These are phyloP conservation scores for Drosophila novamexicana DNA, from an alignment of 1,140 invertebrate genomes.

Conservation along the genomic window DNA sequence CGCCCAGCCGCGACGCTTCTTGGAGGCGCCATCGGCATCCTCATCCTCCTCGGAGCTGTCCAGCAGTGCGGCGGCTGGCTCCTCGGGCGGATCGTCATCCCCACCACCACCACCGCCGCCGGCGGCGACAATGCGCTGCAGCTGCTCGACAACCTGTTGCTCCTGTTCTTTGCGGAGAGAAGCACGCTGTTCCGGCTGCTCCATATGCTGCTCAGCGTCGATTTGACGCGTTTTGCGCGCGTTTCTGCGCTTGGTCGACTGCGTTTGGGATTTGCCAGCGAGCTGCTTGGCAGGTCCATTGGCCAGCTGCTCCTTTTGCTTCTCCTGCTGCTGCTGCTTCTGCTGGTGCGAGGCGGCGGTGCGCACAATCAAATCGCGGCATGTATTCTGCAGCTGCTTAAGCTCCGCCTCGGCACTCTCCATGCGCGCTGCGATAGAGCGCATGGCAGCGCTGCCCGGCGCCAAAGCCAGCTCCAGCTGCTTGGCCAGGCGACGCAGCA, in stretches of 20 bases:
- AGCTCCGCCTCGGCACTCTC: constrained; percentile 92
- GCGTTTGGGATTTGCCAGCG: background rate
- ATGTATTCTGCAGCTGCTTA: constrained; percentile 90
- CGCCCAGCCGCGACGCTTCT: constrained; percentile 87
- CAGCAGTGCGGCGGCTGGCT: constrained; percentile 69
- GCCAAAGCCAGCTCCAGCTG: constrained; percentile 88
- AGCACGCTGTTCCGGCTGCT: background rate
- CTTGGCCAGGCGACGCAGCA: constrained; percentile 88
- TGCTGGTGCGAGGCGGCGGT: constrained; percentile 86
- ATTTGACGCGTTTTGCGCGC: constrained; percentile 44
- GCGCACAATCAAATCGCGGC: constrained; percentile 89
- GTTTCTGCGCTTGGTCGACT: constrained; percentile 57
- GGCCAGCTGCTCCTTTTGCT: constrained; percentile 31
- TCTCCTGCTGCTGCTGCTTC: constrained; percentile 57
- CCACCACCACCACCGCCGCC: constrained; percentile 60
- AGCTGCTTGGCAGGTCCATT: constrained; percentile 37
- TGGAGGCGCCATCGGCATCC: constrained; percentile 52
- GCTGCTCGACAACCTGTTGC: constrained; percentile 35
- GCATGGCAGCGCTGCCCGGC: constrained; percentile 88
- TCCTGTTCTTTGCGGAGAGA: constrained; percentile 34
- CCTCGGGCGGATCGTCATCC: constrained; percentile 80
- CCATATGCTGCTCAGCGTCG: background rate
- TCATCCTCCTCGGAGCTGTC: constrained; percentile 56
- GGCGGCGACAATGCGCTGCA: constrained; percentile 41
- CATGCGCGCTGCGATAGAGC: constrained; percentile 88